Conservation (phyloP, 2,797 vertebrate species). For the Selene dorsalis region DNA sequence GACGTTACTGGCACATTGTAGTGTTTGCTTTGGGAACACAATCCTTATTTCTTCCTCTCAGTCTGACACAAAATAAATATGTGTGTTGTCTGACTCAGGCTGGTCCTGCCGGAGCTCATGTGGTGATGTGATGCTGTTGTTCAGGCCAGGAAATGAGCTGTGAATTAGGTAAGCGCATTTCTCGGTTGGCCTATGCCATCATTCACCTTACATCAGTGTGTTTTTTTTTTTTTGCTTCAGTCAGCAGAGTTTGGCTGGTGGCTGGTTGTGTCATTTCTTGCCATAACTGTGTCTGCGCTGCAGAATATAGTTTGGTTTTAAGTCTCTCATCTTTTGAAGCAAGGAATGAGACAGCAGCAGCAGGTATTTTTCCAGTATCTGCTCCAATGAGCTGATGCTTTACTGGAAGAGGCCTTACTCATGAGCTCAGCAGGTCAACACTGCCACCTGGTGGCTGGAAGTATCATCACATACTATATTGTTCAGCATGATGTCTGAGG, state of each 20-base stretch:
- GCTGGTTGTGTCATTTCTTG: background rate
- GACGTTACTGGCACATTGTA: slow-evolving; percentile 31
- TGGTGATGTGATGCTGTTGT: slow-evolving; percentile 37
- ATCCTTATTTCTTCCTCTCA: slow-evolving; percentile 35
- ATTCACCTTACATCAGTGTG: background rate
- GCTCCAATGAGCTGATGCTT: slow-evolving; percentile 14
- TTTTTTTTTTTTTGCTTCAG: background rate
- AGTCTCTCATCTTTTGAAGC: background rate
- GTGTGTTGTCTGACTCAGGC: slow-evolving; percentile 47
- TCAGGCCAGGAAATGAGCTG: slow-evolving; percentile 43
- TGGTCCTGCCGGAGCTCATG: slow-evolving; percentile 41
- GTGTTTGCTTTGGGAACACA: slow-evolving; percentile 43
- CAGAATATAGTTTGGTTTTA: background rate
- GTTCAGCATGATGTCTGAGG: too few relatives aligned
- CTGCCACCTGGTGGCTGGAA: slow-evolving; percentile 60
- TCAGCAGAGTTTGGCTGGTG: background rate
- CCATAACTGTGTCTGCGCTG: background rate
- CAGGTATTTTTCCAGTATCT: slow-evolving; percentile 8
- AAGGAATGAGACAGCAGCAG: slow-evolving; percentile 11
- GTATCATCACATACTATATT: background rate
- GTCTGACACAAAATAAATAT: slow-evolving; percentile 46
- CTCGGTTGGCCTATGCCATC: slow-evolving; percentile 7
- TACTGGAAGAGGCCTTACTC: background rate
- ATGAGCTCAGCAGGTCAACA: background rate
- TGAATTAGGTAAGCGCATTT: slow-evolving; percentile 42